Evolutionary conservation across 2,113 vertebrate species (phyloP), one percentile per base, ranked within the genome.

Genomic region (Sander vitreus): DNA sequence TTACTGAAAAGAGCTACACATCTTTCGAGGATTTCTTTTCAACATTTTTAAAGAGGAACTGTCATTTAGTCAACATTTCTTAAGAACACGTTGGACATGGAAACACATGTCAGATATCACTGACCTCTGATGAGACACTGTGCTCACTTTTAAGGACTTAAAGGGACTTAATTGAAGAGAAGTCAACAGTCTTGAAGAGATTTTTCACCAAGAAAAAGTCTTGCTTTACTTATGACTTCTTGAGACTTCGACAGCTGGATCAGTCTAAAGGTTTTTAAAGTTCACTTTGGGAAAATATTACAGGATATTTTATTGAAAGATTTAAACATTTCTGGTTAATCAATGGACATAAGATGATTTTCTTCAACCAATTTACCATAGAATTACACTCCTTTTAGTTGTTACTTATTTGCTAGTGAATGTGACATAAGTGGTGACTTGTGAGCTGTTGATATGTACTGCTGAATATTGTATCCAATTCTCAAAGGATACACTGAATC

Each of bases 91-190:
- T 30, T 86, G 81, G 83, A 88, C 60, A 39, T 73, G 70, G 81
- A 53, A 21, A 76, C 30, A 75, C 57, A 80, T 5, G 36, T 45
- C 59, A 75, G 15, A 78, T 16, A 30, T 67, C 69, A 43, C 25
- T 91, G 87, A 91, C 58, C 75, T 73, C 78, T 78, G 71, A 77
- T 55, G 39, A 43, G 10, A 43, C 39, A 43, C 39, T 11, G 39
- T 43, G 33, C 10, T 63, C 47, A 75, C 53, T 77, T 85, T 25
- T 43, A 53, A 76, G 72, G 25, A 39, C 36, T 18, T 16, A 13
- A 58, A 43, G 14, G 64, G 64, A 48, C 21, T 47, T 18, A 11
- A 71, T 23, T 27, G 30, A 69, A 10, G 74, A 59, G 4, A 76
- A 30, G 5, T 50, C 13, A 65, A 58, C 30, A 55, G 19, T 36